Conservation (phyloP, 1,140 invertebrate genomes). For the Atopsyche davidsoni region DNA sequence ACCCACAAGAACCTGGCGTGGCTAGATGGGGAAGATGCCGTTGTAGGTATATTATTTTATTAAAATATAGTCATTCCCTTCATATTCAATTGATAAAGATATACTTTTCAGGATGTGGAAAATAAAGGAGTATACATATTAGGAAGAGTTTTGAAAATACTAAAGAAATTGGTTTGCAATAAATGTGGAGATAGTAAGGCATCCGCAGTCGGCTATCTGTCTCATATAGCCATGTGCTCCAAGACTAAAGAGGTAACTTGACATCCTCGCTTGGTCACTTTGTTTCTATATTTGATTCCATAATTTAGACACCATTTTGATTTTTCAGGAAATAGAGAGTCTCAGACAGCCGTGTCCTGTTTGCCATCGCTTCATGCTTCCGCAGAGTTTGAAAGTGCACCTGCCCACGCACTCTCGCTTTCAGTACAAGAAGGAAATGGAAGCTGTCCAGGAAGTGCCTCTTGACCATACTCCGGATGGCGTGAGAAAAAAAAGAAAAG, state of each 20-base stretch:
- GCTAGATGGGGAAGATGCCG: slow-evolving; percentile 37
- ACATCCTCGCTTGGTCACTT: slow-evolving; percentile 21
- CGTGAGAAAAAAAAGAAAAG: slow-evolving; percentile 40
- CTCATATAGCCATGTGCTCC: slow-evolving; percentile 56
- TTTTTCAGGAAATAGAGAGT: slow-evolving; percentile 46
- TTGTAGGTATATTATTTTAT: slow-evolving; percentile 25
- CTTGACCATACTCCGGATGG: slow-evolving; percentile 18
- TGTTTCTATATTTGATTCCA: slow-evolving; percentile 11
- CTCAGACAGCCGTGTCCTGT: slow-evolving; percentile 49
- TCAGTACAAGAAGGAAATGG: slow-evolving; percentile 27
- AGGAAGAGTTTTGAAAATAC: slow-evolving; percentile 33
- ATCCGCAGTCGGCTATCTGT: slow-evolving; percentile 56
- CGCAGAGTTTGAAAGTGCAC: slow-evolving; percentile 53
- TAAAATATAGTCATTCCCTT: neutral
- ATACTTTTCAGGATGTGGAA: slow-evolving; percentile 38
- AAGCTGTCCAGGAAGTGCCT: slow-evolving; percentile 14
- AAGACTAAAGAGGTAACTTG: slow-evolving; percentile 49
- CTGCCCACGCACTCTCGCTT: slow-evolving; percentile 35
- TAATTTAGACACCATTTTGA: slow-evolving; percentile 12
- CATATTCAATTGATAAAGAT: neutral
- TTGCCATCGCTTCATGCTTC: slow-evolving; percentile 51
- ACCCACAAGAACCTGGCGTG: slow-evolving; percentile 48
- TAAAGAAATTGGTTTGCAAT: slow-evolving; percentile 49
- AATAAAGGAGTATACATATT: slow-evolving; percentile 35
- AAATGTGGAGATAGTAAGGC: slow-evolving; percentile 48